Conservation (phyloP, 2,797 vertebrate species). For the Gymnothorax javanicus region DNA sequence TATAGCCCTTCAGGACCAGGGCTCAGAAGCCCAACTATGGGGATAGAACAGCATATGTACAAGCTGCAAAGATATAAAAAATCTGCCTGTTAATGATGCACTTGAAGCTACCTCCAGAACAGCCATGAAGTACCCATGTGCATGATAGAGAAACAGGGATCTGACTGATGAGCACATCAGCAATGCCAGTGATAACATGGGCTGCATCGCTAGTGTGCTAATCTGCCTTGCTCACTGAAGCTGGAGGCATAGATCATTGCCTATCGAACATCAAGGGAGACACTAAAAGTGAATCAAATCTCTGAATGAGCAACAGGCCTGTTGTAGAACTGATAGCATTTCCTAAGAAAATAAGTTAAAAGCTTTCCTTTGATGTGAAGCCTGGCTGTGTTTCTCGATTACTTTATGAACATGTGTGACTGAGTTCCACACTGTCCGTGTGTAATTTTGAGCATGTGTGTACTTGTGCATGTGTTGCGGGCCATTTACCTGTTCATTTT, state of each 20-base stretch:
- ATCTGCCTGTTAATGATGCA: constrained; percentile 21
- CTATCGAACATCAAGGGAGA: constrained; percentile 15
- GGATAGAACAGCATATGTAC: constrained; percentile 14
- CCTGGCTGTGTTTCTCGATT: not conserved
- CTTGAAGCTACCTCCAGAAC: constrained; percentile 19
- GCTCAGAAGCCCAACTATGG: constrained; percentile 9
- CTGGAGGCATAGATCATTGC: not conserved
- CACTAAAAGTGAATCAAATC: constrained; percentile 6
- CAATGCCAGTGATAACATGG: not conserved
- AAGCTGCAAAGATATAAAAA: constrained; percentile 16
- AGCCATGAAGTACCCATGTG: constrained; percentile 20
- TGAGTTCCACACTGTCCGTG: not conserved
- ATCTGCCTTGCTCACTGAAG: not conserved
- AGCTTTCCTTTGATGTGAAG: constrained; percentile 11
- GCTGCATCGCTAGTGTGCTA: not conserved
- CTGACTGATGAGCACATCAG: constrained; percentile 1
- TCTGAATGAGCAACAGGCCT: constrained; percentile 17
- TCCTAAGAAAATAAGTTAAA: not conserved
- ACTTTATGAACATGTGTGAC: not conserved
- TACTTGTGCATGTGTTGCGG: not conserved
- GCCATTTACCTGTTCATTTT: not conserved
- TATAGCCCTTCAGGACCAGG: constrained; percentile 21
- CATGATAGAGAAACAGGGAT: constrained; percentile 22
- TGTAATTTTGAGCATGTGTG: not conserved
- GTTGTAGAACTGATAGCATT: constrained; percentile 4